Conservation (phyloP, 2,113 vertebrate species). For the Chiloscyllium plagiosum region DNA sequence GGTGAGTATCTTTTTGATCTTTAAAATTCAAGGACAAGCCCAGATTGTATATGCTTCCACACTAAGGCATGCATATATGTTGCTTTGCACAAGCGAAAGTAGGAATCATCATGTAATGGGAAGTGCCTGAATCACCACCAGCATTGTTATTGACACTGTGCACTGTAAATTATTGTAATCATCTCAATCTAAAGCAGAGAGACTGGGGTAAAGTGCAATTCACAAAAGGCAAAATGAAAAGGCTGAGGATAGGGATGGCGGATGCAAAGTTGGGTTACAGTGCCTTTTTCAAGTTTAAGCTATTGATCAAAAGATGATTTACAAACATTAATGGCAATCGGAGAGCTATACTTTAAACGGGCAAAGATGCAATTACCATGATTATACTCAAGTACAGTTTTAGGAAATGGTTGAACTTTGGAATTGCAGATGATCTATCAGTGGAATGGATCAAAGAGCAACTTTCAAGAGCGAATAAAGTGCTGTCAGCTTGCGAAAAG, state of each 20-base stretch:
- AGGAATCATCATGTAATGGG: neutral
- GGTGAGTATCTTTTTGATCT: neutral
- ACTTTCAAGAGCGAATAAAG: conserved; percentile 54
- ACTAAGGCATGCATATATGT: neutral
- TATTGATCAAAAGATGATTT: neutral
- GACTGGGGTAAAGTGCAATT: neutral
- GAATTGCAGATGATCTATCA: conserved; percentile 53
- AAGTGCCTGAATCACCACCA: neutral
- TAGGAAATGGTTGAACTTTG: neutral
- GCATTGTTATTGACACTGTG: neutral
- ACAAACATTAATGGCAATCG: neutral
- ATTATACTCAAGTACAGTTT: neutral
- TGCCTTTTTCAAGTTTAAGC: neutral
- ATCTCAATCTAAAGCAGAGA: neutral
- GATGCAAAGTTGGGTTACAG: neutral
- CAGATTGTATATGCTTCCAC: neutral
- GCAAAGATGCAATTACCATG: neutral
- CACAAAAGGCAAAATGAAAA: neutral
- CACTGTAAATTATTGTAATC: neutral
- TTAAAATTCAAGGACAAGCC: neutral
- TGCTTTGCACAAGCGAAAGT: neutral
- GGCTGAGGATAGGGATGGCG: neutral
- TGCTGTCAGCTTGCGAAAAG: conserved; percentile 50
- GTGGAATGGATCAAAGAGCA: conserved; percentile 57
- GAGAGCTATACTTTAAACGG: neutral